Conservation (phyloP, 2,888 invertebrate genomes). For the Agriopis marginaria region DNA sequence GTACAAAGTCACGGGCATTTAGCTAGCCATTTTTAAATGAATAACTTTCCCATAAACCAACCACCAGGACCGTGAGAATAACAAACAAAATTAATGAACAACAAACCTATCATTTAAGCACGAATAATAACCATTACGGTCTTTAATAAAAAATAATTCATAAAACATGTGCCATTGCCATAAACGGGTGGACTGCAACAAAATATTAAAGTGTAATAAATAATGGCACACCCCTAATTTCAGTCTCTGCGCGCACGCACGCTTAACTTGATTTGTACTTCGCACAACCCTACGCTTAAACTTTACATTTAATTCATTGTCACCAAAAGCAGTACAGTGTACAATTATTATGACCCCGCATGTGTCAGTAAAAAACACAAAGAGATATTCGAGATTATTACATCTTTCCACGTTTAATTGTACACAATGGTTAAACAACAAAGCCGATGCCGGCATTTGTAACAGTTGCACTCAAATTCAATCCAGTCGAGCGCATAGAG, state of each 20-base stretch:
- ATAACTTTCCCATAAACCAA: slow-evolving; percentile 48
- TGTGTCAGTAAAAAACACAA: slow-evolving; percentile 80
- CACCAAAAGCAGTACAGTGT: slow-evolving; percentile 62
- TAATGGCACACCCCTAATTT: slow-evolving; percentile 84
- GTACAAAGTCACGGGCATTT: no score
- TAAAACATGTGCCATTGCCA: slow-evolving; percentile 72
- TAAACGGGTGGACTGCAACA: slow-evolving; percentile 79
- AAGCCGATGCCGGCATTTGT: slow-evolving; percentile 73
- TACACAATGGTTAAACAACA: slow-evolving; percentile 83
- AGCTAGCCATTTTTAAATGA: slow-evolving; percentile 6
- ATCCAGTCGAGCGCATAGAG: slow-evolving; percentile 54
- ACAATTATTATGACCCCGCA: slow-evolving; percentile 70
- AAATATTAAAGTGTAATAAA: slow-evolving; percentile 85
- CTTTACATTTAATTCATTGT: slow-evolving; percentile 81
- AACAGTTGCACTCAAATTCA: slow-evolving; percentile 79
- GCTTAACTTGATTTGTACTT: slow-evolving; percentile 73
- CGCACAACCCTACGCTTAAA: slow-evolving; percentile 80
- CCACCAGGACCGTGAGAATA: slow-evolving; percentile 74
- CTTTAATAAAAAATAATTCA: slow-evolving; percentile 81
- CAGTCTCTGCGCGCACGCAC: slow-evolving; percentile 73
- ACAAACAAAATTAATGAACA: slow-evolving; percentile 80
- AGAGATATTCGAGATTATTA: slow-evolving; percentile 83
- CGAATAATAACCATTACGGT: slow-evolving; percentile 79
- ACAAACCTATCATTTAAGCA: slow-evolving; percentile 74
- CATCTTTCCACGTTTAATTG: slow-evolving; percentile 84